Evolutionary conservation across 2,113 vertebrate species (phyloP), one percentile per base, ranked within the genome.

Genomic region (Lepidothrix coronata): DNA sequence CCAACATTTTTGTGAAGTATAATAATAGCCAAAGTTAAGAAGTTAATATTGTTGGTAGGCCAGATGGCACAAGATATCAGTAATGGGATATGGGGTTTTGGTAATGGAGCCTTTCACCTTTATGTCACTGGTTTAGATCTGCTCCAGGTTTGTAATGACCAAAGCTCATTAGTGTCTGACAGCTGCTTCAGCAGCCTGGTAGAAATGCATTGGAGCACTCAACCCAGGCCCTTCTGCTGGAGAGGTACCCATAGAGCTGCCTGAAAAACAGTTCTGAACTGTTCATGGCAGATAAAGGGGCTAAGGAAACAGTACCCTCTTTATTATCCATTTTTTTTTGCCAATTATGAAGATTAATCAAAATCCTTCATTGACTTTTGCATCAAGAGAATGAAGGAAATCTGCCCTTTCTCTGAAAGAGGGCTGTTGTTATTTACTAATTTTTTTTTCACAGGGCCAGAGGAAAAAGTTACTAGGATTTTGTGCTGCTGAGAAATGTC

Each of bases 31-130:
- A 7, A 83, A 68, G 93, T 84, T 86, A 94, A 96, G 96, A 92
- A 95, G 94, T 95, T 94, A 89, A 72, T 93, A 85, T 95, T 96
- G 95, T 84, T 89, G 92, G 93, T 96, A 72, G 79, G 79, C 92
- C 95, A 97, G 85, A 96, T 96, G 93, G 92, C 82, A 96, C 70
- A 85, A 87, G 89, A 94, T 79, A 93, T 77, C 90, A 80, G 96
- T 96, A 97, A 97, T 55, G 35, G 86, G 91, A 97, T 95, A 97
- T 57, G 73, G 75, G 74, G 66, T 74, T 95, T 96, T 95, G 78
- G 95, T 96, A 97, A 97, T 51, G 81, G 75, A 76, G 52, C 91
- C 94, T 96, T 97, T 96, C 97, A 94, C 95, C 93, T 97, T 97
- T 93, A 91, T 95, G 92, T 97, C 95, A 91, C 85, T 75, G 83